These are phyloP conservation scores for Hemibagrus wyckioides DNA, from an alignment of 2,113 vertebrate genomes.

Conservation along the genomic window DNA sequence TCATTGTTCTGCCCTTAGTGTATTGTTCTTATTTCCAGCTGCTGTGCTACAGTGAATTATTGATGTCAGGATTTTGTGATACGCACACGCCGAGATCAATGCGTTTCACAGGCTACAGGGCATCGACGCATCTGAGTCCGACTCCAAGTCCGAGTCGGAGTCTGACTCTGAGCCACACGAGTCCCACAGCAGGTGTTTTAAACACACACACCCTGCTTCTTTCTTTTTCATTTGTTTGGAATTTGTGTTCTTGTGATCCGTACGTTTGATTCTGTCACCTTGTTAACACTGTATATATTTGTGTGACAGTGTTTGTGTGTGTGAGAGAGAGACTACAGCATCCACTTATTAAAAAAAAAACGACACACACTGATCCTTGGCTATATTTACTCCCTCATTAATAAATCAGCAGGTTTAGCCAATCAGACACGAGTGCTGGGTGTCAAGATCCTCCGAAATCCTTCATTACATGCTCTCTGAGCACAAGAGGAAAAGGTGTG, in stretches of 20 bases:
- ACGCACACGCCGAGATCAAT: slow-evolving; percentile 44
- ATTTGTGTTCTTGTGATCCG: slow-evolving; percentile 1
- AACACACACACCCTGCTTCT: slow-evolving; percentile 28
- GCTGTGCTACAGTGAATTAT: slow-evolving; percentile 47
- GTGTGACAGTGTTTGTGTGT: slow-evolving; percentile 3
- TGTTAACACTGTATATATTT: slow-evolving; percentile 19
- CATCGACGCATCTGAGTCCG: slow-evolving; percentile 16
- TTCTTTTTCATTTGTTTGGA: slow-evolving; percentile 1
- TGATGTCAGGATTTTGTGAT: slow-evolving; percentile 42
- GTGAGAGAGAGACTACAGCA: neutral
- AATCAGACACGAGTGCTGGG: slow-evolving; percentile 62
- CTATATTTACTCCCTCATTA: slow-evolving; percentile 72
- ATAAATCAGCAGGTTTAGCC: slow-evolving; percentile 71
- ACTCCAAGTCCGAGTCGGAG: neutral
- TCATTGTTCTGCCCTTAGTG: slow-evolving; percentile 36
- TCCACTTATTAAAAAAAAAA: neutral
- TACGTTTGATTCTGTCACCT: slow-evolving; percentile 19
- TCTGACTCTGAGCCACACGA: too few relatives aligned
- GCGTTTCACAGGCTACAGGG: slow-evolving; percentile 13
- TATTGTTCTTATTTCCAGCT: slow-evolving; percentile 50
- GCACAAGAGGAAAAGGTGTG: neutral
- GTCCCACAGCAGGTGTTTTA: neutral
- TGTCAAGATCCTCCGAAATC: slow-evolving; percentile 64
- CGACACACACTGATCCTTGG: slow-evolving; percentile 24
- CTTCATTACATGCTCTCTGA: slow-evolving; percentile 51